These are phyloP conservation scores for Drosophila buzzatii DNA, from an alignment of 2,888 invertebrate genomes.

Conservation along the genomic window DNA sequence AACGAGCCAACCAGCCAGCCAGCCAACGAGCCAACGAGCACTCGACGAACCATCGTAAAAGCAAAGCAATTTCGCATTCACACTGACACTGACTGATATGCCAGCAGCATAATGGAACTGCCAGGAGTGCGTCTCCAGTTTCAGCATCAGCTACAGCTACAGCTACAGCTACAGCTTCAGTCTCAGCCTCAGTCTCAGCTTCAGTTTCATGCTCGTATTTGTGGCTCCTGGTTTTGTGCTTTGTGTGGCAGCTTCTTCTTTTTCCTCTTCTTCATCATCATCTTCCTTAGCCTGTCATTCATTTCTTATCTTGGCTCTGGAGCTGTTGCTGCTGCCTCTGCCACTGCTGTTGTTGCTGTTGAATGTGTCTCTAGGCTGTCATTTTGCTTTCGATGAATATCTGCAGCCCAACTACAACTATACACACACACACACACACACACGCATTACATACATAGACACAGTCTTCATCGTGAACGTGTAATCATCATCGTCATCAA, in stretches of 20 bases:
- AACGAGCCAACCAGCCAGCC: neutral
- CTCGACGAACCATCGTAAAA: slow-evolving; percentile 63
- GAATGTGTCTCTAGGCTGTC: slow-evolving; percentile 85
- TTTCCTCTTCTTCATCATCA: slow-evolving; percentile 3
- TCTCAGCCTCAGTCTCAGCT: neutral
- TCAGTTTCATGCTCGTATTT: slow-evolving; percentile 27
- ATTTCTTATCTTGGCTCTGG: slow-evolving; percentile 72
- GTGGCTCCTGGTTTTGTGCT: slow-evolving; percentile 40
- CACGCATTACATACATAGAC: slow-evolving; percentile 22
- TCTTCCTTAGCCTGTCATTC: slow-evolving; percentile 64
- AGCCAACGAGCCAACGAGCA: slow-evolving; percentile 11
- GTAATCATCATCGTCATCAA: slow-evolving; percentile 75
- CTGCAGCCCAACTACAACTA: slow-evolving; percentile 51
- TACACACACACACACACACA: slow-evolving; percentile 10
- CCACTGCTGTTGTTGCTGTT: slow-evolving; percentile 55
- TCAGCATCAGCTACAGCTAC: slow-evolving; percentile 3
- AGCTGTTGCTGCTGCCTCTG: slow-evolving; percentile 51
- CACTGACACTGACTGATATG: slow-evolving; percentile 79
- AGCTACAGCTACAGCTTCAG: neutral
- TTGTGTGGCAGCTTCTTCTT: slow-evolving; percentile 13
- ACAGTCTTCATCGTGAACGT: slow-evolving; percentile 71
- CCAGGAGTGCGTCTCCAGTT: slow-evolving; percentile 18
- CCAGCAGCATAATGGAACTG: slow-evolving; percentile 45
- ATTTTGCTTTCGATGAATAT: slow-evolving; percentile 84
- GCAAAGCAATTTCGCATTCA: slow-evolving; percentile 77